Conservation (phyloP, 2,888 invertebrate species). For the Aelia acuminata region DNA sequence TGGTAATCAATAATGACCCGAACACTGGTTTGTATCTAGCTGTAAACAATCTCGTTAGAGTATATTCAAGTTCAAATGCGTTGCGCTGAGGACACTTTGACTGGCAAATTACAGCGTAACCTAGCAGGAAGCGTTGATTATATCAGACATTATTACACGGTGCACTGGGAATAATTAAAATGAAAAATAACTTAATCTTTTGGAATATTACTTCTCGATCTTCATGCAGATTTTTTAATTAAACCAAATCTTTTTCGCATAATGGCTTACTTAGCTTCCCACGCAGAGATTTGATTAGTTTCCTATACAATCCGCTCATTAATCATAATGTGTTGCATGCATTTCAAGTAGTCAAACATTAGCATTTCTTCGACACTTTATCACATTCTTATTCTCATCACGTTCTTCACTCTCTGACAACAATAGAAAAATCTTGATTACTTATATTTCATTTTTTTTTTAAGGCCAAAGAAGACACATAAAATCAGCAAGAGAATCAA, state of each 20-base stretch:
- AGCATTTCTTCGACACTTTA: constrained; percentile 4
- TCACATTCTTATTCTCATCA: neutral
- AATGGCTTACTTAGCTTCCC: neutral
- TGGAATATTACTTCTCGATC: neutral
- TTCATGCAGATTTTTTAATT: constrained; percentile 26
- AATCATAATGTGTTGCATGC: constrained; percentile 14
- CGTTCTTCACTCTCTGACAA: neutral
- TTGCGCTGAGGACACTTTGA: neutral
- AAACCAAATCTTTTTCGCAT: neutral
- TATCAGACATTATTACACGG: neutral
- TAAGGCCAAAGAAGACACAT: neutral
- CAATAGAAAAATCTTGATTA: neutral
- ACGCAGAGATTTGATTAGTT: neutral
- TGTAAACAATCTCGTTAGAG: neutral
- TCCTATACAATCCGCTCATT: neutral
- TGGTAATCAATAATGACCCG: too few relatives aligned
- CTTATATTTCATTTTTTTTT: too few relatives aligned
- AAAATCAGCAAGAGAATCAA: neutral
- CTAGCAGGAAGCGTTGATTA: neutral
- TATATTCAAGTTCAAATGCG: neutral
- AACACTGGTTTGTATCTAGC: too few relatives aligned
- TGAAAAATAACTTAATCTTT: constrained; percentile 10
- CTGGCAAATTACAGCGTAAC: neutral
- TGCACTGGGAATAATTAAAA: constrained; percentile 5
- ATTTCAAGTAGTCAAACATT: neutral